Conservation (phyloP, 2,888 invertebrate genomes). For the Amorpha juglandis region DNA sequence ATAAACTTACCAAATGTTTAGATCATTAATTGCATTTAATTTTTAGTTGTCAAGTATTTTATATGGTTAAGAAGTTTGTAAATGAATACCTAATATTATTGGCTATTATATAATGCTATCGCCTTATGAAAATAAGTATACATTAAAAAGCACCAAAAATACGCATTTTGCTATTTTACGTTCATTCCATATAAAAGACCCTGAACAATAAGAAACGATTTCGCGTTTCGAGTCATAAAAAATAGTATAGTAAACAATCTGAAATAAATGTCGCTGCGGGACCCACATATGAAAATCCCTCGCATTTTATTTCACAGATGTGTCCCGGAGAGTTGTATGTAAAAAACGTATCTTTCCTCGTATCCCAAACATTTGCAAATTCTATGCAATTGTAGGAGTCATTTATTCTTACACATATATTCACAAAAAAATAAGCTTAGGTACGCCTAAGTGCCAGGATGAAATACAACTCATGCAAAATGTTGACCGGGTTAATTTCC, state of each 20-base stretch:
- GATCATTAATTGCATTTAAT: too few relatives aligned
- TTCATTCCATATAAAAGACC: constrained; percentile 3
- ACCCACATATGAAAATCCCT: constrained; percentile 24
- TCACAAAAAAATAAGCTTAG: background rate
- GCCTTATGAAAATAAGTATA: too few relatives aligned
- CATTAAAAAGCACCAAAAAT: background rate
- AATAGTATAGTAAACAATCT: constrained; percentile 21
- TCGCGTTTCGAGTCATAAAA: constrained; percentile 4
- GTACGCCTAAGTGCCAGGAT: too few relatives aligned
- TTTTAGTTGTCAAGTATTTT: too few relatives aligned
- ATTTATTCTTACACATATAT: background rate
- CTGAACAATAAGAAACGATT: constrained; percentile 11
- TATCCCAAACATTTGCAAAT: background rate
- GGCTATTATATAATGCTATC: background rate
- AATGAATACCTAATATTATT: background rate
- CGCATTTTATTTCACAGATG: constrained; percentile 23
- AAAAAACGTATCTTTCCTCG: constrained; percentile 13
- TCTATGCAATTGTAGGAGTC: background rate
- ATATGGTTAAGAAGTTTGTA: background rate
- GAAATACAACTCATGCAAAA: too few relatives aligned
- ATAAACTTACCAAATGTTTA: too few relatives aligned
- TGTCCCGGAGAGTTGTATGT: constrained; percentile 9
- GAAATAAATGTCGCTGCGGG: constrained; percentile 13
- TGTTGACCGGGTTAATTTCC: too few relatives aligned
- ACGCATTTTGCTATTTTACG: background rate